These are phyloP conservation scores for Gymnarchus niloticus DNA, from an alignment of 2,113 vertebrate species.

Conservation along the genomic window DNA sequence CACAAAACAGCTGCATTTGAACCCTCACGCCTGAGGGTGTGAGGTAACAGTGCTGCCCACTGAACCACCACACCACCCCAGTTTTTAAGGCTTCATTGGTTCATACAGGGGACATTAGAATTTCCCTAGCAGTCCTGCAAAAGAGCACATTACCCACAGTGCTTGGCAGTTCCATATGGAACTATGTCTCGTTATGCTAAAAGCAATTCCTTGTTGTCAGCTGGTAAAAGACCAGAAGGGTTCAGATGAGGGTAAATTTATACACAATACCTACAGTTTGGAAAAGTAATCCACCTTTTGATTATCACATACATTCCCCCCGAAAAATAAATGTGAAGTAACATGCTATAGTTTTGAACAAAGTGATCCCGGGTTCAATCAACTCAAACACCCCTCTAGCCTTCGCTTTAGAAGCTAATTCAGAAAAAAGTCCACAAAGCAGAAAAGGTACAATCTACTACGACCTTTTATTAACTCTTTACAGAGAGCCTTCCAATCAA, in stretches of 20 bases:
- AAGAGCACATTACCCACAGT: conserved; percentile 2
- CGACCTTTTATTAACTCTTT: background rate
- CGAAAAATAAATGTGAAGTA: background rate
- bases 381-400: conserved; percentile 6
- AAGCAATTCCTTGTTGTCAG: conserved; percentile 19
- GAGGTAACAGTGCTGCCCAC: too few relatives aligned
- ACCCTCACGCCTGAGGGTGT: too few relatives aligned
- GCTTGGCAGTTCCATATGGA: conserved; percentile 13
- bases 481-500: background rate
- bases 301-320: conserved; percentile 19
- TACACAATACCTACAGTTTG: background rate
- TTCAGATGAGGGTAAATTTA: conserved; percentile 15
- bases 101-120: background rate
- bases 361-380: conserved; percentile 3
- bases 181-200: background rate
- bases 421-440: background rate
- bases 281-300: conserved; percentile 16
- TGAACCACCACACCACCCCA: too few relatives aligned
- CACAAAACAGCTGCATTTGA: too few relatives aligned
- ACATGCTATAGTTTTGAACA: conserved; percentile 7
- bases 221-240: conserved; percentile 10
- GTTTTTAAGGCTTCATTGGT: background rate
- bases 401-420: conserved; percentile 36
- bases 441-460: background rate
- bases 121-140: background rate